Evolutionary conservation across 1,140 invertebrate genomes (phyloP).

Genomic region (Papilio helenus): DNA sequence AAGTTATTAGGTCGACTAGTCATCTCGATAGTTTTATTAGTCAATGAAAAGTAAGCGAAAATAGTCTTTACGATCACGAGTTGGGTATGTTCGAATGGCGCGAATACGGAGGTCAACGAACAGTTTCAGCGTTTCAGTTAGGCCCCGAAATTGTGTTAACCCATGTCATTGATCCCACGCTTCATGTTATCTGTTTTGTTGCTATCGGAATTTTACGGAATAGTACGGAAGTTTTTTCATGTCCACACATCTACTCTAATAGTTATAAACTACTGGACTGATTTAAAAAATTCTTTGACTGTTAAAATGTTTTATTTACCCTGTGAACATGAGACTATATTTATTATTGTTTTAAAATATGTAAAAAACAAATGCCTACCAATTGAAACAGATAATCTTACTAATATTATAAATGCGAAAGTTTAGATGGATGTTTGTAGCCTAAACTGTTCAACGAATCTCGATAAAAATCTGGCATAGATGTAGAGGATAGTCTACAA

Average conservation of each 20-base stretch:
- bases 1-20: slow-evolving; percentile 29
- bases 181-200: slow-evolving; percentile 30
- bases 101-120: slow-evolving; percentile 9
- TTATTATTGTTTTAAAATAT: background rate
- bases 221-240: background rate
- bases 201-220: slow-evolving; percentile 22
- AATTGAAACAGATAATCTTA: no score
- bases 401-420: no score
- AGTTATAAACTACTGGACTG: background rate
- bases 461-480: no score
- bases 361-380: background rate
- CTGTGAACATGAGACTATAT: background rate
- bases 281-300: background rate
- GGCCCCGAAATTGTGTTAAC: slow-evolving; percentile 55
- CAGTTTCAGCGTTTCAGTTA: slow-evolving; percentile 40
- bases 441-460: no score
- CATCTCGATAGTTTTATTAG: slow-evolving; percentile 25
- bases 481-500: no score
- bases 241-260: no score
- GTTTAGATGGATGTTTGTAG: no score
- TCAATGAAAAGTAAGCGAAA: slow-evolving; percentile 13
- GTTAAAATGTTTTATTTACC: background rate
- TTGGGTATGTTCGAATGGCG: slow-evolving; percentile 1
- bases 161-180: slow-evolving; percentile 47
- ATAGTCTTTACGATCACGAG: slow-evolving; percentile 22